These are phyloP conservation scores for Monochamus alternatus DNA, from an alignment of 2,888 invertebrate genomes.

Conservation along the genomic window DNA sequence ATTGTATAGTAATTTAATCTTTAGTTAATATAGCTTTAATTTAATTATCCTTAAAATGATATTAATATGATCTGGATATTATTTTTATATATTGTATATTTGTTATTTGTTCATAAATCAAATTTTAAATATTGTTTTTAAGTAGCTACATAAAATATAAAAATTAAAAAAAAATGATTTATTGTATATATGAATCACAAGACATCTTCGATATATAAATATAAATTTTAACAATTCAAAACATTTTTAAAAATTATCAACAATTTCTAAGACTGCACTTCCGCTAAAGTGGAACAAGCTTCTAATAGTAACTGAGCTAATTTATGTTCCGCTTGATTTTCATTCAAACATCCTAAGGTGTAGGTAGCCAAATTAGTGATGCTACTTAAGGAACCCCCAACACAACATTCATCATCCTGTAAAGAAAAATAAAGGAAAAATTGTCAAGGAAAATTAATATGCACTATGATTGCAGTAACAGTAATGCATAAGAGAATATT, in stretches of 20 bases:
- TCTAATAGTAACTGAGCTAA: slow-evolving; percentile 72
- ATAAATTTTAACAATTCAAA: slow-evolving; percentile 29
- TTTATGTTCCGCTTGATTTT: slow-evolving; percentile 68
- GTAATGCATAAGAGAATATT: too few relatives aligned
- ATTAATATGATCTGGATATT: neutral
- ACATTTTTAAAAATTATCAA: slow-evolving; percentile 31
- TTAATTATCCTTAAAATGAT: neutral
- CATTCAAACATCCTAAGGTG: slow-evolving; percentile 68
- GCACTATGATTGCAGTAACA: too few relatives aligned
- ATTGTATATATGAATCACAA: slow-evolving; percentile 39
- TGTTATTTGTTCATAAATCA: neutral
- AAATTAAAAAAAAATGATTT: neutral
- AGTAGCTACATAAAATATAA: neutral
- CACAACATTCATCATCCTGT: slow-evolving; percentile 68
- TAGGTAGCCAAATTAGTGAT: slow-evolving; percentile 69
- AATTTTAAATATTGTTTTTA: neutral
- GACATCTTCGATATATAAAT: slow-evolving; percentile 27
- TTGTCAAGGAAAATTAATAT: too few relatives aligned
- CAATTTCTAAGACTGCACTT: slow-evolving; percentile 42
- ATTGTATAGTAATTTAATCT: neutral
- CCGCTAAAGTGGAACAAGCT: slow-evolving; percentile 68
- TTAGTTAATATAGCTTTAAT: neutral
- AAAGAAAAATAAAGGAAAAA: slow-evolving; percentile 44
- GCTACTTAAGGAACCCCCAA: slow-evolving; percentile 62
- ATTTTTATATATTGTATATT: neutral